phyloP scores from a whole-genome alignment of 2,113 vertebrate species.

The Dendrocopos noguchii region DNA sequence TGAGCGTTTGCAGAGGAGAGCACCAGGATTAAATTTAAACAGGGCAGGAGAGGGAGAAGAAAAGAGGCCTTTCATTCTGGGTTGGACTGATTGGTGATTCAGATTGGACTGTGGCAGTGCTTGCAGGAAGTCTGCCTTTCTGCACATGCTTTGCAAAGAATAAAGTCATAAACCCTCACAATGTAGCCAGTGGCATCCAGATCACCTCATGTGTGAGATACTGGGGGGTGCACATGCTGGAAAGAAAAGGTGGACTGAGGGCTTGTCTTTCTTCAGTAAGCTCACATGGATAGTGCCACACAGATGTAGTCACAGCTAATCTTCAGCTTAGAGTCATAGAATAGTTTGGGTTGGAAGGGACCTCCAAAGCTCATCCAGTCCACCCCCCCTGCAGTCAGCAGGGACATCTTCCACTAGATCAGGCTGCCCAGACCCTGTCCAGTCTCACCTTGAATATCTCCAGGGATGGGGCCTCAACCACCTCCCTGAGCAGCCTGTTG shows the following conservation, averaged over 20 bases:
- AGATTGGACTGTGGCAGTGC: not conserved
- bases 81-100: not conserved
- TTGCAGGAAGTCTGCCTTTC: not conserved
- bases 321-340: not conserved
- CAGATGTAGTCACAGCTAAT: not conserved
- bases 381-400: no score
- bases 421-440: no score
- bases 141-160: not conserved
- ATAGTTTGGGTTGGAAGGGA: no score
- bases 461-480: no score
- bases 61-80: not conserved
- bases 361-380: no score
- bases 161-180: not conserved
- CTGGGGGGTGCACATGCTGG: not conserved
- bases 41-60: not conserved
- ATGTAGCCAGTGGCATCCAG: not conserved
- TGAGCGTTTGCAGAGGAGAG: not conserved
- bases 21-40: not conserved
- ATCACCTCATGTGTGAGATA: not conserved
- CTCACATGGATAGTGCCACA: not conserved
- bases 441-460: no score
- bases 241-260: not conserved
- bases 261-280: not conserved
- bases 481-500: no score
- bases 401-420: no score